Evolutionary conservation across 1,140 invertebrate genomes (phyloP), one percentile per base, ranked within the genome.

Genomic region (Holotrichia oblita): DNA sequence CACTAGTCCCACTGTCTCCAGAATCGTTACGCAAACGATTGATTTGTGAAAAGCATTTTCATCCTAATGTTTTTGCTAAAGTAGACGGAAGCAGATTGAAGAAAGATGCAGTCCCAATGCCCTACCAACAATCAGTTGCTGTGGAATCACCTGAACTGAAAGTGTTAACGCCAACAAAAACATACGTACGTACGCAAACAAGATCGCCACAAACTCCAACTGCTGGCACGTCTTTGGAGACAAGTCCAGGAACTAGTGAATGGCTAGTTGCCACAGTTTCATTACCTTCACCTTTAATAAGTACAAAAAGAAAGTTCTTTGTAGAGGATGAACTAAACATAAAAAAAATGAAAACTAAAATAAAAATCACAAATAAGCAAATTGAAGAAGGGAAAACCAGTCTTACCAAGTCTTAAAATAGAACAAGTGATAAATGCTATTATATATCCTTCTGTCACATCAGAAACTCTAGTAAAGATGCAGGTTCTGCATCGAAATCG

Each of bases 391-490:
- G n/a, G n/a, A n/a, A 48, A 17, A 17, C n/a, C 44, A 10, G n/a
- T 48, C 1, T 48, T 17, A 48, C 10, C 44, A 48, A 10, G 44
- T 48, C n/a, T 48, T 3, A 48, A 48, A 14, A 48, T 48, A 2
- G 44, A 48, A 48, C 44, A 48, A 48, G 44, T 48, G 44, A 48
- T 48, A 14, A 48, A 48, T 17, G 10, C 44, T 48, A 48, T 48
- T 14, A 48, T 3, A 14, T 48, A 48, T 48, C 44, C 44, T 40
- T 40, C 73, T 74, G 17, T 10, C 6, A 10, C 22, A 41, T 74
- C 76, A 22, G 34, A 34, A 34, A 9, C 48, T 22, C 76, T 77
- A 55, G 76, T 77, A 55, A 77, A 55, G 27, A 59, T 77, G 76
- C 76, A 77, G 20, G 27, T 77, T 8, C 20, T 77, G 40, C 76